Evolutionary conservation across 2,797 vertebrate species (phyloP).

Genomic region (Galago senegalensis): DNA sequence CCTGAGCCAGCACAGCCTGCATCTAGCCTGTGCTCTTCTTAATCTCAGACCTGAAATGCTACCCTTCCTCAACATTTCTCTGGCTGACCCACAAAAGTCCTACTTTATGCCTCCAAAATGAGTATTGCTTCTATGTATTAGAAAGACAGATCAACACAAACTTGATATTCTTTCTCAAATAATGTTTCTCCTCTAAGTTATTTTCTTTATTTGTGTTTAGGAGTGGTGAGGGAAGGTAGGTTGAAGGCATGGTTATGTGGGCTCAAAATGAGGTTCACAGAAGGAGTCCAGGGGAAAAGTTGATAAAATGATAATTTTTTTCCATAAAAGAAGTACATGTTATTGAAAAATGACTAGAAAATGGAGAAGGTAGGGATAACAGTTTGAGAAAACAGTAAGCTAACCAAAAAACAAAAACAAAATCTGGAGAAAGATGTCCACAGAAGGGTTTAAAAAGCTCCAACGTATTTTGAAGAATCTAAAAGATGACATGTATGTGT

Average conservation of each 20-base stretch:
- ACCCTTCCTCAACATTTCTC: too few relatives aligned
- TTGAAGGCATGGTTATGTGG: not conserved
- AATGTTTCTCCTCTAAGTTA: not conserved
- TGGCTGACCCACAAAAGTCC: not conserved
- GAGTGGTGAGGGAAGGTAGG: not conserved
- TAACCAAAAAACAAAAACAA: not conserved
- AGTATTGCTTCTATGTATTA: not conserved
- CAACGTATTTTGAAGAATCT: not conserved
- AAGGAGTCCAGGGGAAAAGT: not conserved
- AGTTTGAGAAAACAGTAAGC: not conserved
- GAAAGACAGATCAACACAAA: not conserved
- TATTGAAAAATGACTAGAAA: slow-evolving; percentile 11
- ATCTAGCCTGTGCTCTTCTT: not conserved
- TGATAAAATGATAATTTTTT: not conserved
- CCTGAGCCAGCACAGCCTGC: not conserved
- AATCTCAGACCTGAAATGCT: not conserved
- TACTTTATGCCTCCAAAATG: not conserved
- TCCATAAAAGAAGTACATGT: not conserved
- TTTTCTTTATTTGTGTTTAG: not conserved
- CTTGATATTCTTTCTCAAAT: not conserved
- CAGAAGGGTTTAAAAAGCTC: not conserved
- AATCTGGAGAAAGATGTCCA: not conserved
- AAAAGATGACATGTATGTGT: not conserved
- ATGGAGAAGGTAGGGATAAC: not conserved
- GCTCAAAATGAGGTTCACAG: not conserved